Evolutionary conservation across 2,888 invertebrate species (phyloP).

Genomic region (Taphrorychus bicolor): DNA sequence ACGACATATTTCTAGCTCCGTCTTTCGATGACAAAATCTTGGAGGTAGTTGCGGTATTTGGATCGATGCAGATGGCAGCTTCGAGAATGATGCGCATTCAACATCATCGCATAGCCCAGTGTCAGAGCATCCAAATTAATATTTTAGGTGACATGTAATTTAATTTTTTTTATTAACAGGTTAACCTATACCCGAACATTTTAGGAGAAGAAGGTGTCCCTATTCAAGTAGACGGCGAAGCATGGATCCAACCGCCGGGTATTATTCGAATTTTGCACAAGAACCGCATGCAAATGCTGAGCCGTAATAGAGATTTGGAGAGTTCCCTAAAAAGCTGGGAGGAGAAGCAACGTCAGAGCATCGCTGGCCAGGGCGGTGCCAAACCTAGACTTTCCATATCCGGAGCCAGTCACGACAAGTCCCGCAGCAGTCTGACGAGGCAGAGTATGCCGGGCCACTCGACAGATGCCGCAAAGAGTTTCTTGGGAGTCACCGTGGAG

Average conservation of each 20-base stretch:
- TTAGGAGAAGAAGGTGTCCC: constrained; percentile 87
- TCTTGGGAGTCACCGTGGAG: constrained; percentile 57
- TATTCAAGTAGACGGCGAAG: constrained; percentile 96
- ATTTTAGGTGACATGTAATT: constrained; percentile 72
- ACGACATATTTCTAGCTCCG: constrained; percentile 90
- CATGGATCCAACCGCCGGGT: constrained; percentile 97
- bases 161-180: neutral
- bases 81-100: constrained; percentile 93
- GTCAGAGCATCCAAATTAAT: constrained; percentile 94
- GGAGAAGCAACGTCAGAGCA: constrained; percentile 76
- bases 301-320: constrained; percentile 88
- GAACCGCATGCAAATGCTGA: constrained; percentile 96
- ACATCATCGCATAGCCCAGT: constrained; percentile 96
- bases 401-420: constrained; percentile 53
- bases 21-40: constrained; percentile 95
- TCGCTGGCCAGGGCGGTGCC: constrained; percentile 59
- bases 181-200: constrained; percentile 4
- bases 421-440: constrained; percentile 55
- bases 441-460: constrained; percentile 56
- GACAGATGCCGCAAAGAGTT: constrained; percentile 54
- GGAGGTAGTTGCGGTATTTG: constrained; percentile 97
- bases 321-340: constrained; percentile 89
- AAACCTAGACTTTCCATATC: constrained; percentile 59
- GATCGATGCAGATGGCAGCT: constrained; percentile 97
- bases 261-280: constrained; percentile 96